Conservation (phyloP, 2,797 vertebrate species). For the Pseudochaenichthys georgianus region DNA sequence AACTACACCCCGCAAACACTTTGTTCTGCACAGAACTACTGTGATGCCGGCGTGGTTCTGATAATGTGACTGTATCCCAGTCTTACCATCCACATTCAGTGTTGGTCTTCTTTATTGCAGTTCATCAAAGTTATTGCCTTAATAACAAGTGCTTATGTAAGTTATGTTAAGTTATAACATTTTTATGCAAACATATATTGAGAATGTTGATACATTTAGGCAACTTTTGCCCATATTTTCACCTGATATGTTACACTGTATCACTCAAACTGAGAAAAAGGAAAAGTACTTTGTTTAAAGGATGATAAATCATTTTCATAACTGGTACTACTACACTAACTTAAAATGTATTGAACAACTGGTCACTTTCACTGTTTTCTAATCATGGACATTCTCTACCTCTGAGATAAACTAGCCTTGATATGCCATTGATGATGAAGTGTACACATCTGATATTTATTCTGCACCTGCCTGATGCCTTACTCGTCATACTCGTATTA, state of each 20-base stretch:
- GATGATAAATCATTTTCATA: constrained; percentile 36
- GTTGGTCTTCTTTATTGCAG: constrained; percentile 52
- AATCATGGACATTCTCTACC: constrained; percentile 83
- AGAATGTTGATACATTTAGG: constrained; percentile 75
- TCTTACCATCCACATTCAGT: constrained; percentile 44
- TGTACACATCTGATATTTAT: constrained; percentile 72
- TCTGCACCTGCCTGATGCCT: constrained; percentile 83
- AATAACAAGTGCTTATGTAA: constrained; percentile 79
- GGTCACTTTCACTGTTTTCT: constrained; percentile 63
- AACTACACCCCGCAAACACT: constrained; percentile 23
- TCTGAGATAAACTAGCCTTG: constrained; percentile 80
- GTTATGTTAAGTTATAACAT: constrained; percentile 61
- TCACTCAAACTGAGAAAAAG: constrained; percentile 46
- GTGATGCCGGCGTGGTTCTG: constrained; percentile 68
- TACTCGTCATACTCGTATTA: constrained; percentile 67
- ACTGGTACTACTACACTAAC: constrained; percentile 41
- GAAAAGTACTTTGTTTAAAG: constrained; percentile 45
- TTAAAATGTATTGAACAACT: constrained; percentile 51
- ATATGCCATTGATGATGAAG: constrained; percentile 60
- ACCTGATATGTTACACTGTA: constrained; percentile 44
- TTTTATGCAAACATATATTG: constrained; percentile 76
- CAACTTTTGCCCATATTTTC: constrained; percentile 56
- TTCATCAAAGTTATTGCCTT: constrained; percentile 81
- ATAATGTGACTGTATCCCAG: constrained; percentile 42
- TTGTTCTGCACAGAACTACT: constrained; percentile 47